phyloP scores from a whole-genome alignment of 2,888 invertebrate genomes.

The Caenorhabditis sp. region DNA sequence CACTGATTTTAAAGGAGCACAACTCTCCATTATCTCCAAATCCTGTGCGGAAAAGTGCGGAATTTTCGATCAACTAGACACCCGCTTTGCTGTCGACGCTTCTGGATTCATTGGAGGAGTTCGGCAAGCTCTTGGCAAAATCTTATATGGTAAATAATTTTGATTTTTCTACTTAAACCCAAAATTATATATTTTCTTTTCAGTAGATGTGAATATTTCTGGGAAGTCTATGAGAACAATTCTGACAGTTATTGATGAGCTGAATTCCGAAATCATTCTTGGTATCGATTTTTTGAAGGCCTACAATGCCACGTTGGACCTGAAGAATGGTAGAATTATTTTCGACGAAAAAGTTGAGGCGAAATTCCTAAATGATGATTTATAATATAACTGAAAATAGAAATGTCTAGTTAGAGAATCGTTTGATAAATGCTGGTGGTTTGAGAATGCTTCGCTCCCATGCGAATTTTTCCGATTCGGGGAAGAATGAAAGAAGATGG shows the following conservation, averaged over 20 bases:
- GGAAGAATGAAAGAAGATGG: conserved; percentile 5
- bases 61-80: conserved; percentile 6
- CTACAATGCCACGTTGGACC: conserved; percentile 14
- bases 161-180: not conserved
- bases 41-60: conserved; percentile 3
- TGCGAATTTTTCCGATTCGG: conserved; percentile 10
- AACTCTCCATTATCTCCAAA: conserved; percentile 23
- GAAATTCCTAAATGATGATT: no score
- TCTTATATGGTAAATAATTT: conserved; percentile 13
- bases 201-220: conserved; percentile 19
- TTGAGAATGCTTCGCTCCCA: conserved; percentile 15
- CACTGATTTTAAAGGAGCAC: conserved; percentile 8
- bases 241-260: conserved; percentile 18
- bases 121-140: conserved; percentile 18
- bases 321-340: not conserved
- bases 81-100: conserved; percentile 22
- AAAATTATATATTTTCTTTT: not conserved
- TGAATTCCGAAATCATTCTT: conserved; percentile 9
- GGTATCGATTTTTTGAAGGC: conserved; percentile 24
- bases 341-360: not conserved
- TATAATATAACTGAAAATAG: no score
- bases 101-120: conserved; percentile 15
- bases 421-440: conserved; percentile 12
- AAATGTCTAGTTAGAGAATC: not conserved
- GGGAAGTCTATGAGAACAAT: conserved; percentile 9